Evolutionary conservation across 2,797 vertebrate genomes (phyloP).

Genomic region (Sphenodon punctatus): DNA sequence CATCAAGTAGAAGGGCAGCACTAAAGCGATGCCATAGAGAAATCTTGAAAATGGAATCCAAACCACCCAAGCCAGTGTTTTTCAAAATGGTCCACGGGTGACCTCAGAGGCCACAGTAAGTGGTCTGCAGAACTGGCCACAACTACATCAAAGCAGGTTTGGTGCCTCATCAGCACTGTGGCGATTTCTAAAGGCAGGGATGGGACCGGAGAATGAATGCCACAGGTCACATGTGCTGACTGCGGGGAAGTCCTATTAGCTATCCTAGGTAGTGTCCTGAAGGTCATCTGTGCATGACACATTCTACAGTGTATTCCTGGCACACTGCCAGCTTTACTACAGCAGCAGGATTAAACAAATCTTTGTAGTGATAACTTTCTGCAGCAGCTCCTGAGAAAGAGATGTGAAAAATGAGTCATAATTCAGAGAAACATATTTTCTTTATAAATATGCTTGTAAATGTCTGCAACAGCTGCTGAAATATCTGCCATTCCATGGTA

Average conservation of each 20-base stretch:
- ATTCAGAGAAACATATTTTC: background rate
- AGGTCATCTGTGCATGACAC: too few species aligned
- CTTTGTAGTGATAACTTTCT: background rate
- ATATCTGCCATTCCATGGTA: background rate
- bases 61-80: background rate
- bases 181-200: too few species aligned
- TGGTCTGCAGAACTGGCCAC: too few species aligned
- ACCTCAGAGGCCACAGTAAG: too few species aligned
- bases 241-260: too few species aligned
- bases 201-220: too few species aligned
- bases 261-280: too few species aligned
- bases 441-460: too few species aligned
- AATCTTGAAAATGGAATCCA: background rate
- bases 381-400: background rate
- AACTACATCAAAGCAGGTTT: too few species aligned
- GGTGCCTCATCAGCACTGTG: too few species aligned
- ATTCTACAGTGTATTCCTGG: too few species aligned
- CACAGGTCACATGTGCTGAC: too few species aligned
- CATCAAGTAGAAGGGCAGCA: background rate
- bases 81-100: rapidly evolving
- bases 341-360: background rate
- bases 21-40: background rate
- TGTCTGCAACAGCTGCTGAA: background rate
- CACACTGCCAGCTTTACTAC: background rate
- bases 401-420: background rate